Evolutionary conservation across 2,797 vertebrate genomes (phyloP).

Genomic region (Enteromius argenteus): DNA sequence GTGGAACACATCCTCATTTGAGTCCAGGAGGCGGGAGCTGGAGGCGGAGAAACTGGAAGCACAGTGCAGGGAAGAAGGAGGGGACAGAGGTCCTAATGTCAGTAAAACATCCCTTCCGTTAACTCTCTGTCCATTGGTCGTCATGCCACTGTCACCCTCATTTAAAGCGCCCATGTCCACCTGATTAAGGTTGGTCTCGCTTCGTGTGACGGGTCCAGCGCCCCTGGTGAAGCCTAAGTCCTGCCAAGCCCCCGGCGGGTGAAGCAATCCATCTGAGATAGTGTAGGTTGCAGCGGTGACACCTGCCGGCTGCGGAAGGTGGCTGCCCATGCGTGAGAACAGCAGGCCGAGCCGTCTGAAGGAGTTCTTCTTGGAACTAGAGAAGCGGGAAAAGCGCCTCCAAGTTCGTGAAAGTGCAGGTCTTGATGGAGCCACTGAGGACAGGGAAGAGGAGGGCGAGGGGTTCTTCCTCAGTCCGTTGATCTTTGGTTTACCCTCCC

Average conservation of each 20-base stretch:
- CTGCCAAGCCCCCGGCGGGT: slow-evolving; percentile 87
- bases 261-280: slow-evolving; percentile 90
- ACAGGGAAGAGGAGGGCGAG: slow-evolving; percentile 65
- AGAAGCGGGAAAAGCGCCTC: slow-evolving; percentile 83
- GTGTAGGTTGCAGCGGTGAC: slow-evolving; percentile 88
- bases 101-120: slow-evolving; percentile 85
- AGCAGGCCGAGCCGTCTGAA: slow-evolving; percentile 91
- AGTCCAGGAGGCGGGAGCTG: slow-evolving; percentile 93
- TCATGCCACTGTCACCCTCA: slow-evolving; percentile 60
- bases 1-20: slow-evolving; percentile 92
- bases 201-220: slow-evolving; percentile 84
- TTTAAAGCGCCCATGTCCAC: slow-evolving; percentile 79
- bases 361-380: slow-evolving; percentile 86
- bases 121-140: slow-evolving; percentile 69
- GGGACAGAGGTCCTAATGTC: slow-evolving; percentile 73
- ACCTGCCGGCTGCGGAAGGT: slow-evolving; percentile 79
- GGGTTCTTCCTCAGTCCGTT: slow-evolving; percentile 85
- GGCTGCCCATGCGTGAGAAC: slow-evolving; percentile 90
- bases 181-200: slow-evolving; percentile 90
- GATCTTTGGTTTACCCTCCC: slow-evolving; percentile 89
- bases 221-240: slow-evolving; percentile 83
- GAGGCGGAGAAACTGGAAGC: slow-evolving; percentile 94
- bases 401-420: slow-evolving; percentile 73
- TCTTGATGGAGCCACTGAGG: slow-evolving; percentile 61
- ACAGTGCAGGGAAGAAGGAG: slow-evolving; percentile 90